phyloP scores from a whole-genome alignment of 1,140 invertebrate genomes.

The Melipona quadrifasciata region DNA sequence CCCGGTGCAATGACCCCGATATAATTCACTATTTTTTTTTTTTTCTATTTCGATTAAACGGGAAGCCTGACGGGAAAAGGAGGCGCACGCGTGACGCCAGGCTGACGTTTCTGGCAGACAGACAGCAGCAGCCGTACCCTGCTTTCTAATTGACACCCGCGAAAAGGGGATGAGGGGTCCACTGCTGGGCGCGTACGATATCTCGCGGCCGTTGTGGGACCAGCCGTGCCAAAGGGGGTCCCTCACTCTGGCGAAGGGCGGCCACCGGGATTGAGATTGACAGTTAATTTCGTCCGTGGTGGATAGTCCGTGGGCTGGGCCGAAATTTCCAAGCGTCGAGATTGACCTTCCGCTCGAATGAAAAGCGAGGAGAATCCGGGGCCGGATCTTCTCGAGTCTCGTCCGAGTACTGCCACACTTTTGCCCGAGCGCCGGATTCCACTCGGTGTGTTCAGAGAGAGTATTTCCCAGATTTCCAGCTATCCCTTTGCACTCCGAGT shows the following conservation, averaged over 20 bases:
- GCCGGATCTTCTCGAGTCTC: conserved; percentile 11
- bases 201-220: conserved; percentile 36
- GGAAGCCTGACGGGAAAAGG: conserved; percentile 44
- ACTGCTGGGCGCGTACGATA: conserved; percentile 19
- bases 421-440: conserved; percentile 26
- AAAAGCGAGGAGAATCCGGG: conserved; percentile 61
- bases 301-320: conserved; percentile 67
- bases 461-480: no score
- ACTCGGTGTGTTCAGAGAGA: no score
- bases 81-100: conserved; percentile 52
- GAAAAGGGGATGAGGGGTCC: conserved; percentile 36
- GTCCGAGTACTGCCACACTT: neutral
- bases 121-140: conserved; percentile 12
- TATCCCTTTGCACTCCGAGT: no score
- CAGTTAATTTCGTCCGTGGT: conserved; percentile 79
- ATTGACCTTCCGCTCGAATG: conserved; percentile 78
- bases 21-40: neutral
- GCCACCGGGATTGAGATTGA: conserved; percentile 81
- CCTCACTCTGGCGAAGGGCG: conserved; percentile 26
- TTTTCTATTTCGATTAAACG: conserved; percentile 67
- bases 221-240: conserved; percentile 43
- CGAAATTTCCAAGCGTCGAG: conserved; percentile 76
- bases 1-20: conserved; percentile 19
- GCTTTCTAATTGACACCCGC: conserved; percentile 69
- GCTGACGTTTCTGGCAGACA: conserved; percentile 59